Evolutionary conservation across 2,888 invertebrate genomes (phyloP), one percentile per base, ranked within the genome.

Genomic region (Idaea dimidiata): DNA sequence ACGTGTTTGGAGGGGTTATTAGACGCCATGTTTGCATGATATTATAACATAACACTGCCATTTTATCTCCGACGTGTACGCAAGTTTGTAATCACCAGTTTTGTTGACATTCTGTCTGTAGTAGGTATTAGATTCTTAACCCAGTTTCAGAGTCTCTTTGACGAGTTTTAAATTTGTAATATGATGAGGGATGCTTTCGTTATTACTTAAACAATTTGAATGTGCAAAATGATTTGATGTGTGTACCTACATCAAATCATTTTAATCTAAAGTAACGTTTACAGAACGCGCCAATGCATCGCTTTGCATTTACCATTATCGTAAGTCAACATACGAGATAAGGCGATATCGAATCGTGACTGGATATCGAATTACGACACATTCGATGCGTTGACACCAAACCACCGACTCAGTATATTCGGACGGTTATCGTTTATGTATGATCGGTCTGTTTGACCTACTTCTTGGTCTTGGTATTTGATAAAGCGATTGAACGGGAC

Each of bases 341-440:
- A 88, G 88, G 80, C 76, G 73, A 82, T 89, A 89, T 88, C 85
- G 85, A 87, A 86, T 87, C 78, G 80, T 85, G 86, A 80, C 82
- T 76, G 76, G 68, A 76, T 85, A 88, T 89, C 86, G 78, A 78
- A 83, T 89, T 88, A 85, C 89, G 81, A 88, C 78, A 86, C 79
- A 87, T 75, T 75, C 80, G 82, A 87, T 83, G 84, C 83, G 79
- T 74, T 79, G 86, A 84, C 84, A 84, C 83, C 83, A 83, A 86
- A 81, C 85, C 86, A 84, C 84, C 80, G 78, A 77, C 81, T 73
- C 73, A 71, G 78, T 77, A 70, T 81, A 78, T 80, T 80, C 80
- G 70, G 71, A 74, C 67, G 78, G 80, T 83, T 81, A 81, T 79
- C 81, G 75, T 77, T 75, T 75, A 77, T 75, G 72, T 70, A 70